Conservation (phyloP, 2,888 invertebrate species). For the Hyalella azteca region DNA sequence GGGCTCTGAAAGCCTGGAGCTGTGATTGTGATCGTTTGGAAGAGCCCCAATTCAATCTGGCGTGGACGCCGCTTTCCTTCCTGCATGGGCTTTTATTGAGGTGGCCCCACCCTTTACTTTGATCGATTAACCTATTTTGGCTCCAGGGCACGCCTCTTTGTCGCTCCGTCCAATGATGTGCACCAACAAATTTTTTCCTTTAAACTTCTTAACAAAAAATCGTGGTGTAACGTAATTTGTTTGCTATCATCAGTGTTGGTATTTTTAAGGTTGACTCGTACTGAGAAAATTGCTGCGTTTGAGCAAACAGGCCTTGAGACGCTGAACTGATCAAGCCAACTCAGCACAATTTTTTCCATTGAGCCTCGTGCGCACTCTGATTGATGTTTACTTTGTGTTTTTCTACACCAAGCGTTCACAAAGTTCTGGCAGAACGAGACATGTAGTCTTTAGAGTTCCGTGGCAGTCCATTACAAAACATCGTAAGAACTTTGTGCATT, state of each 20-base stretch:
- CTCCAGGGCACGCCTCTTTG: not conserved
- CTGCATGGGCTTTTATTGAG: constrained; percentile 3
- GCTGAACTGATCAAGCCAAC: too few species aligned
- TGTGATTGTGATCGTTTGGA: not conserved
- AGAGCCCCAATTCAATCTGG: not conserved
- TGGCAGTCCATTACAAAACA: too few species aligned
- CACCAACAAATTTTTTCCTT: not conserved
- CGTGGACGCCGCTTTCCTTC: not conserved
- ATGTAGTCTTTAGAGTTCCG: too few species aligned
- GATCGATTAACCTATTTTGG: constrained; percentile 14
- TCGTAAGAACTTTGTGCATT: too few species aligned
- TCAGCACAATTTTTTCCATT: too few species aligned
- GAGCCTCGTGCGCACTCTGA: too few species aligned
- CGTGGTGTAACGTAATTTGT: not conserved
- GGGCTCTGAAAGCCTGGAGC: too few species aligned
- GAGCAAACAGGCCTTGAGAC: not conserved
- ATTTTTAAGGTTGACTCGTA: not conserved
- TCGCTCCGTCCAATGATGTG: not conserved
- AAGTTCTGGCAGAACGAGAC: too few species aligned
- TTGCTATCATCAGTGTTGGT: not conserved
- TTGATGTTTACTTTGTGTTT: too few species aligned
- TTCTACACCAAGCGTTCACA: too few species aligned
- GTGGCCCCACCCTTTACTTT: constrained; percentile 21
- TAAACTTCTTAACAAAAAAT: not conserved
- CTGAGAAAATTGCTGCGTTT: not conserved